Base-by-base conservation (phyloP, 2,888 invertebrate genomes). In the Drosophila pegasa region DNA sequence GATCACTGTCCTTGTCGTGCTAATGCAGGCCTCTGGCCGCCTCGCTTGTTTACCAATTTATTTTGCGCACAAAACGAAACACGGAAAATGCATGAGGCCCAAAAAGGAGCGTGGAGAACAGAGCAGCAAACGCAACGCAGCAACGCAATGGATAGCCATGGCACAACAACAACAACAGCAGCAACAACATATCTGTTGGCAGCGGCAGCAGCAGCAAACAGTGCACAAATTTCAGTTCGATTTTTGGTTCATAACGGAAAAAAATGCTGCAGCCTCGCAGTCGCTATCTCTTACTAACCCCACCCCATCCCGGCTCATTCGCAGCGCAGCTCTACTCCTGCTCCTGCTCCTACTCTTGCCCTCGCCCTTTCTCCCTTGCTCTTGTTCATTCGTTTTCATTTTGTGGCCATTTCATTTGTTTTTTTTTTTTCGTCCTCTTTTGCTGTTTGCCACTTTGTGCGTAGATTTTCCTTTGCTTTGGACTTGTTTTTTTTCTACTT, bases 11-110 rank as follows among this genome's bases (percentile, higher is more conserved):
- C 70, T 50, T 74, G 66, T 74, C 72, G 62, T 56, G 41, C 82
- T 69, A 66, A 56, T 69, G 71, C 69, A 38, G 62, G 59, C 59
- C 48, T 65, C 48, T 67, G 71, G 69, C 70, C 66, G 63, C 66
- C 67, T 70, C 67, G 75, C 87, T 88, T 87, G 86, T 83, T 89
- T 89, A 83, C 86, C 86, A 87, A 87, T 87, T 87, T 87, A 87
- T 87, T 86, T 87, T 86, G 89, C 85, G 78, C 87, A 85, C 89
- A 87, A 85, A 82, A 82, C 86, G 89, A 87, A 87, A 87, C 88
- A 84, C 83, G 85, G 81, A 88, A 89, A 89, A 86, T 89, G 88
- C 86, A 86, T 87, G 83, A 81, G 72, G 75, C 66, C 65, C 70
- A 71, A 71, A 71, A 78, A 64, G 50, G 57, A 67, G 66, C 71